A percentile compares a stretch with the other conserved stretches of the same genome.
Evolutionary conservation across 1,140 invertebrate species (phyloP).

Genomic region (Psix sp.): DNA sequence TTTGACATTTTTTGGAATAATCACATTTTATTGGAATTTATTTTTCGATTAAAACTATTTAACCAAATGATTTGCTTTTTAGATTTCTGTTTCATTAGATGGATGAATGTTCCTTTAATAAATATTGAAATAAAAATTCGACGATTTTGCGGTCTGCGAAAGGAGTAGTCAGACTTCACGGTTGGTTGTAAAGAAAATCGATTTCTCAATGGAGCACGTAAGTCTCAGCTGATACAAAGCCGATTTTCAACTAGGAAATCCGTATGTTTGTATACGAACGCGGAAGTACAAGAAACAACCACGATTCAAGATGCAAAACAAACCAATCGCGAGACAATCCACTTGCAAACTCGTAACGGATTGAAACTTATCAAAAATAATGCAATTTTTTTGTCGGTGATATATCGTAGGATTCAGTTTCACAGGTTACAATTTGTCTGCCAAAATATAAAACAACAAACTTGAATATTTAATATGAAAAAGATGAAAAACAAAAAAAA

Average conservation of each 20-base stretch:
- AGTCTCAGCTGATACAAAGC: constrained; percentile 35
- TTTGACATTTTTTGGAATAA: no score
- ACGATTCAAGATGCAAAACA: constrained; percentile 16
- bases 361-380: constrained; percentile 42
- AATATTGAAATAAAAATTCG: neutral
- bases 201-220: constrained; percentile 42
- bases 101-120: no score
- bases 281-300: constrained; percentile 32
- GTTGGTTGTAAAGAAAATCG: constrained; percentile 20
- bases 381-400: no score
- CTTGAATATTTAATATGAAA: no score
- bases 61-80: no score
- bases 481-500: no score
- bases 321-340: constrained; percentile 36
- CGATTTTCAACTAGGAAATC: constrained; percentile 41
- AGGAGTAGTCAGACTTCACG: constrained; percentile 26
- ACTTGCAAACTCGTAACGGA: constrained; percentile 32
- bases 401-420: no score
- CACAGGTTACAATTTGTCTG: no score
- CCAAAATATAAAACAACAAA: no score
- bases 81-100: no score
- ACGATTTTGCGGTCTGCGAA: constrained; percentile 12
- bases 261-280: constrained; percentile 38
- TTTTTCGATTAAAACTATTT: no score
- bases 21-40: no score